A percentile compares a stretch with the other conserved stretches of the same genome.
phyloP scores from a whole-genome alignment of 2,113 vertebrate genomes.

The Ophiodon elongatus region DNA sequence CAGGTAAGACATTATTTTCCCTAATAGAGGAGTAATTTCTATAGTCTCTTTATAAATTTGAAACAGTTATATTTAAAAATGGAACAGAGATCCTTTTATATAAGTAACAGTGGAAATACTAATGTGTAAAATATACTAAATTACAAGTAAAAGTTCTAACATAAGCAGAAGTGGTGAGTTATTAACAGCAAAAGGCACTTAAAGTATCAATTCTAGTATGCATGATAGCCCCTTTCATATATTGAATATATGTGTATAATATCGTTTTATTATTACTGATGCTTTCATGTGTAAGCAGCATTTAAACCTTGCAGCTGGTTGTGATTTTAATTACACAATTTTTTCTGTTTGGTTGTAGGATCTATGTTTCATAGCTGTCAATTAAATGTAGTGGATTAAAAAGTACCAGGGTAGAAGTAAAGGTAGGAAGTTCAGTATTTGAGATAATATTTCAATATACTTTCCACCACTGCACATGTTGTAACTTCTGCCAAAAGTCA shows the following conservation, averaged over 20 bases:
- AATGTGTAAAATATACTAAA: neutral
- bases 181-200: neutral
- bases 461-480: neutral
- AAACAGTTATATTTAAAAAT: neutral
- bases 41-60: neutral
- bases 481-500: neutral
- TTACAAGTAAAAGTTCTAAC: neutral
- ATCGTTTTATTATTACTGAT: neutral
- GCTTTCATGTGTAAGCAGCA: neutral
- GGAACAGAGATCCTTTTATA: neutral
- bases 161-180: neutral
- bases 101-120: neutral
- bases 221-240: neutral
- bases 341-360: neutral
- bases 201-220: neutral
- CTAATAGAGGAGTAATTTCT: neutral
- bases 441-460: neutral
- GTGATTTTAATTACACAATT: neutral
- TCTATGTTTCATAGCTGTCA: neutral
- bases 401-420: neutral
- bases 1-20: neutral
- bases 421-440: neutral
- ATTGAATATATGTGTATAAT: neutral
- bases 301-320: neutral
- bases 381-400: neutral